These are phyloP conservation scores for Acrobasis suavella DNA, from an alignment of 2,888 invertebrate species.

Conservation along the genomic window DNA sequence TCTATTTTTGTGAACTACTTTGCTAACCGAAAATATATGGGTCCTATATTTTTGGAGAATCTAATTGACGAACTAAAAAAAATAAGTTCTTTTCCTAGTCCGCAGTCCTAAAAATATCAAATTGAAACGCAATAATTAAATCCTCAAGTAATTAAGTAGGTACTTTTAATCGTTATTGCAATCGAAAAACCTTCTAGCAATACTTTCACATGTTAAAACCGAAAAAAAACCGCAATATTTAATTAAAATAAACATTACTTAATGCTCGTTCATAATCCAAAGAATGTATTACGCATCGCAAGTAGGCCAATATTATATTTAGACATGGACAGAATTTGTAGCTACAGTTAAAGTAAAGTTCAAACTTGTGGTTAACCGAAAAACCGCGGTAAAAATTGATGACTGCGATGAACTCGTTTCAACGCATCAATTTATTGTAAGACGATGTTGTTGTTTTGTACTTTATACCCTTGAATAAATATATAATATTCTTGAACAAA, in stretches of 20 bases:
- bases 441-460: background rate
- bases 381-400: constrained; percentile 18
- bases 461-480: too few relatives aligned
- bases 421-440: constrained; percentile 10
- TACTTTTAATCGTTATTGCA: background rate
- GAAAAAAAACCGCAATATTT: constrained; percentile 3
- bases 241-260: constrained; percentile 14
- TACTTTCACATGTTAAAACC: background rate
- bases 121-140: too few relatives aligned
- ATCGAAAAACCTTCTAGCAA: background rate
- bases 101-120: too few relatives aligned
- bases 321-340: constrained; percentile 25
- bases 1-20: too few relatives aligned
- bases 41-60: too few relatives aligned
- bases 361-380: constrained; percentile 20
- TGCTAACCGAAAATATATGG: too few relatives aligned
- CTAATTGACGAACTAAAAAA: too few relatives aligned
- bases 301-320: constrained; percentile 29
- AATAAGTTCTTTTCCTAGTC: too few relatives aligned
- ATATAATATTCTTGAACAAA: too few relatives aligned
- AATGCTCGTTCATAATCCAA: constrained; percentile 19
- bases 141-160: too few relatives aligned
- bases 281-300: constrained; percentile 23
- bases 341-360: constrained; percentile 11
- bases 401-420: constrained; percentile 4